phyloP scores from a whole-genome alignment of 1,140 invertebrate genomes.

The Bombus waltoni region DNA sequence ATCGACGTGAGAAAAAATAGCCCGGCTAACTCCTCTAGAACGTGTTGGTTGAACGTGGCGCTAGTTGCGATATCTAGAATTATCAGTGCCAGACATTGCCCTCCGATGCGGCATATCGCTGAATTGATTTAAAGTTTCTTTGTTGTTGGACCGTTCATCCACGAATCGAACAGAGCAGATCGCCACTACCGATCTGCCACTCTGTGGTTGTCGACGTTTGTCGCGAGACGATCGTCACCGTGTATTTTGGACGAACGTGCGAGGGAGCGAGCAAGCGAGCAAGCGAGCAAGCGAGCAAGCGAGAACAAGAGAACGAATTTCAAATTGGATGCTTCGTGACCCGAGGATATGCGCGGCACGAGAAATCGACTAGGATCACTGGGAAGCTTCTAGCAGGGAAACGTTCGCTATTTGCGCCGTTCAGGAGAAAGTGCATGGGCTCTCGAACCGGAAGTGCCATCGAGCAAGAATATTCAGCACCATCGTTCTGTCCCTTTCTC shows the following conservation, averaged over 20 bases:
- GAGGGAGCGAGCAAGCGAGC: too few relatives aligned
- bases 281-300: too few relatives aligned
- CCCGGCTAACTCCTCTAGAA: background rate
- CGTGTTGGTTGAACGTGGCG: background rate
- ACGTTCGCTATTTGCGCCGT: constrained; percentile 29
- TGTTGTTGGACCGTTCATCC: background rate
- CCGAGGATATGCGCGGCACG: background rate
- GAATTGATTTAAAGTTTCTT: constrained; percentile 1
- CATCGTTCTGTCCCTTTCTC: constrained; percentile 29
- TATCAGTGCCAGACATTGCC: constrained; percentile 42
- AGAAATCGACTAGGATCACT: background rate
- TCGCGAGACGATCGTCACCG: too few relatives aligned
- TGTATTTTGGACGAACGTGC: too few relatives aligned
- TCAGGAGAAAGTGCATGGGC: constrained; percentile 57
- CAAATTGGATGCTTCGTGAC: background rate
- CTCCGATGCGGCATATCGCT: constrained; percentile 10
- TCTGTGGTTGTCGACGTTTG: too few relatives aligned
- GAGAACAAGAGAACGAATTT: background rate
- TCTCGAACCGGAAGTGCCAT: constrained; percentile 65
- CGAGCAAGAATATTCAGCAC: constrained; percentile 62
- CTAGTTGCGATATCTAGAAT: constrained; percentile 47
- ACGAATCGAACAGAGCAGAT: background rate
- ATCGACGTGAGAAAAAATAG: background rate
- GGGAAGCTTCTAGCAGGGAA: background rate
- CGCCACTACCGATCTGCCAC: too few relatives aligned